phyloP scores from a whole-genome alignment of 2,113 vertebrate species.

The Mesitornis unicolor region DNA sequence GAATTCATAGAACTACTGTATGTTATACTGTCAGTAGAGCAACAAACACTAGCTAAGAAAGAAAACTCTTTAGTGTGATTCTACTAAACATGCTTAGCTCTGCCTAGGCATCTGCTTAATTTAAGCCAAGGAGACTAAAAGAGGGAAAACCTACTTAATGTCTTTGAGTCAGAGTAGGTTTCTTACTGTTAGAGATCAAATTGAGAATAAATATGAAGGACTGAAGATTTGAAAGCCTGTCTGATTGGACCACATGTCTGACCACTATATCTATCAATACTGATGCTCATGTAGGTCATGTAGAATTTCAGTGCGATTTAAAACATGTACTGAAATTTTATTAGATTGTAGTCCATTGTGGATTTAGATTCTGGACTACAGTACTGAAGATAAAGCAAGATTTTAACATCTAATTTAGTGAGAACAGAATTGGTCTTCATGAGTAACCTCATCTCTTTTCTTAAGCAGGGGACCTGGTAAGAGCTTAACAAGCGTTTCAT shows the following conservation, averaged over 20 bases:
- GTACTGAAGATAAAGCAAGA: background rate
- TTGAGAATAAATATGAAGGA: background rate
- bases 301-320: background rate
- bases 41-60: background rate
- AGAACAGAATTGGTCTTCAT: background rate
- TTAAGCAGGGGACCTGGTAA: background rate
- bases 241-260: background rate
- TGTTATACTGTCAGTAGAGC: background rate
- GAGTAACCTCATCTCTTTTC: background rate
- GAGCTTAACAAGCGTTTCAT: conserved; percentile 8
- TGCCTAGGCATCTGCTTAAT: background rate
- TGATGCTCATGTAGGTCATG: fast-evolving
- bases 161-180: background rate
- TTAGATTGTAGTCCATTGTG: background rate
- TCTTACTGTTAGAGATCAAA: background rate
- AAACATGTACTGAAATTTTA: background rate
- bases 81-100: background rate
- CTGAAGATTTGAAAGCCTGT: background rate
- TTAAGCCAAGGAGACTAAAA: background rate
- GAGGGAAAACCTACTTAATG: background rate
- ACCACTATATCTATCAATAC: background rate
- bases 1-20: background rate
- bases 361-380: background rate
- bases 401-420: background rate
- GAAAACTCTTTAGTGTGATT: background rate